These are phyloP conservation scores for Phaethon lepturus DNA, from an alignment of 2,113 vertebrate species.

Conservation along the genomic window DNA sequence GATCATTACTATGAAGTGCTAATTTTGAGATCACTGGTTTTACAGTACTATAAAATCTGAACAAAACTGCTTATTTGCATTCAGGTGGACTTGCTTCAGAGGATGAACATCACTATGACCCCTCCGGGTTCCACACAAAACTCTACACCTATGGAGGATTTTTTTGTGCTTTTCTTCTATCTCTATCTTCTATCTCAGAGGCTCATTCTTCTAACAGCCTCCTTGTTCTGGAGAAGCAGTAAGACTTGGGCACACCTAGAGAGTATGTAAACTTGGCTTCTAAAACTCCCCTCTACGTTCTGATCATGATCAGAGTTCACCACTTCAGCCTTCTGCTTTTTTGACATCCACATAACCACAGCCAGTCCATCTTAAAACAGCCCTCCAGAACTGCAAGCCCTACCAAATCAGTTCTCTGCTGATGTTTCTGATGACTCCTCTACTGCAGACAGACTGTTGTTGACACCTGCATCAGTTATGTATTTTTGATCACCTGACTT, in stretches of 20 bases:
- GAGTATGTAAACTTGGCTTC: background rate
- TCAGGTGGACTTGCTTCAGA: background rate
- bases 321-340: background rate
- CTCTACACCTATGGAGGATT: background rate
- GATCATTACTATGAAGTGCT: background rate
- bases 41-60: background rate
- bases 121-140: background rate
- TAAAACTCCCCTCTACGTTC: background rate
- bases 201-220: background rate
- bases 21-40: background rate
- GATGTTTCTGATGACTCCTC: background rate
- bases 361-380: background rate
- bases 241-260: background rate
- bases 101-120: fast-evolving
- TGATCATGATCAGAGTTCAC: background rate
- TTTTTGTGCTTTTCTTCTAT: background rate
- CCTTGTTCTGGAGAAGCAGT: background rate
- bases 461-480: background rate
- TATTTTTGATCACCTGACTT: background rate
- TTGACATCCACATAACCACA: background rate
- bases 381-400: background rate
- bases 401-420: background rate
- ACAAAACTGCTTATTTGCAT: background rate
- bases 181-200: background rate
- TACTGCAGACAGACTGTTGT: background rate